Percentiles rank a stretch among this genome's conserved stretches.
Conservation (phyloP, 2,888 invertebrate genomes). For the Sclerodermus sp. region DNA sequence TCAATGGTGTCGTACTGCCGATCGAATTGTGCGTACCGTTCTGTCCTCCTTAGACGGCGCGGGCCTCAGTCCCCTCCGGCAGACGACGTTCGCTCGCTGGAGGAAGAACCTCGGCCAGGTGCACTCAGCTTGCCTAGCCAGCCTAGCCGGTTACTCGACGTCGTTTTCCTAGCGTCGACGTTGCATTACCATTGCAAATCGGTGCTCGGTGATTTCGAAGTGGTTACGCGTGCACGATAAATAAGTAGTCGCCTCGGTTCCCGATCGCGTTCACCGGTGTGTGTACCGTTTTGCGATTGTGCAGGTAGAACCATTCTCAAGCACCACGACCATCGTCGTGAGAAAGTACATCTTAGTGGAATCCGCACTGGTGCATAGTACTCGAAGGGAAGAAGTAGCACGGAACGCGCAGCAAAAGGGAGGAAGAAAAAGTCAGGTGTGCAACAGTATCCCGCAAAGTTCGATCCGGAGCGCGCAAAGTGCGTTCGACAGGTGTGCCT, state of each 20-base stretch:
- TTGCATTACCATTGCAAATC: conserved; percentile 30
- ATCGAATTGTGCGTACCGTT: conserved; percentile 57
- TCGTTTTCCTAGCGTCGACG: neutral
- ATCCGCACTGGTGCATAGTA: conserved; percentile 3
- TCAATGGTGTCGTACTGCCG: conserved; percentile 53
- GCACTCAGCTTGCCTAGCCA: conserved; percentile 36
- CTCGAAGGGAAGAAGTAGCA: no score
- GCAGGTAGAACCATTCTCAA: conserved; percentile 13
- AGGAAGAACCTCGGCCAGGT: conserved; percentile 53
- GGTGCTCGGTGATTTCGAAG: conserved; percentile 22
- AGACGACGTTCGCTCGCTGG: conserved; percentile 51
- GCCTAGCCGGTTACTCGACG: conserved; percentile 21
- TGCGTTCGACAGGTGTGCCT: no score
- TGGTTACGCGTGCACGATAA: conserved; percentile 24
- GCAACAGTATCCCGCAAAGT: no score
- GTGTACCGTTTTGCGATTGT: conserved; percentile 24
- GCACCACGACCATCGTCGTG: conserved; percentile 5
- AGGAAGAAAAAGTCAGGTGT: no score
- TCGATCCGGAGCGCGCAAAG: no score
- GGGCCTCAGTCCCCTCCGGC: conserved; percentile 38
- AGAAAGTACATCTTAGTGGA: conserved; percentile 13
- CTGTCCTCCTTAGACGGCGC: conserved; percentile 55
- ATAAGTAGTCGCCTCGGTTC: conserved; percentile 7
- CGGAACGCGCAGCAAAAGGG: no score
- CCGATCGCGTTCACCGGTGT: conserved; percentile 16